Base-by-base conservation (phyloP, 1,140 invertebrate genomes). In the Onthophagus taurus region DNA sequence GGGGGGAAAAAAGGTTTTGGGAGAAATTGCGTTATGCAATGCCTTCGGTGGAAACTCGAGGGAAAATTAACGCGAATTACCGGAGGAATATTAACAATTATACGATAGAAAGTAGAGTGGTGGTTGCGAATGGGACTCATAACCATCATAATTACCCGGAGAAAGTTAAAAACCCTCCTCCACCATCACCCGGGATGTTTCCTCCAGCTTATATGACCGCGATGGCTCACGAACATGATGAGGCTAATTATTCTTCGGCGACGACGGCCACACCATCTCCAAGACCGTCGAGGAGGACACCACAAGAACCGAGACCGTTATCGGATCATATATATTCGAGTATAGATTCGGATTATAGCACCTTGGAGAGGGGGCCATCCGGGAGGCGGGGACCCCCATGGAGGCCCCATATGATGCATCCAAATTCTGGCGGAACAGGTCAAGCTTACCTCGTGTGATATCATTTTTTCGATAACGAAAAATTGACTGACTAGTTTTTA, bases 1-100 rank as follows among this genome's bases (percentile, higher is more conserved):
- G 87, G 85, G 85, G 84, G 48, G 87, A 93, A 58, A 86, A 84
- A 53, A 74, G 83, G 57, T 95, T 95, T 67, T 93, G 89, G 89
- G 87, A 93, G 61, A 81, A 89, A 55, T 69, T 95, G 23, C 76
- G 83, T 48, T 94, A 88, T 67, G 83, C 85, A 48, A 83, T 96
- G 77, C 89, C 90, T 18, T 74, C 76, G 52, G 70, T 72, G 45
- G 75, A 76, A 50, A 69, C 58, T 61, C 71, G 67, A 44, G 66
- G 77, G 50, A 76, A 80, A 62, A 72, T 77, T 51, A 76, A 79
- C 55, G 71, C 71, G 7, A 70, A 77, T 42, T 82, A 81, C 66
- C 71, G 81, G 46, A 74, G 79, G 20, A 84, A 83, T 63, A 82
- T 85, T 50, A 85, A 84, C 58, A 83, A 81, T 35, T 85, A 84